A percentile compares a stretch with the other conserved stretches of the same genome.
These are phyloP conservation scores for Sardina pilchardus DNA, from an alignment of 2,113 vertebrate genomes.

Conservation along the genomic window DNA sequence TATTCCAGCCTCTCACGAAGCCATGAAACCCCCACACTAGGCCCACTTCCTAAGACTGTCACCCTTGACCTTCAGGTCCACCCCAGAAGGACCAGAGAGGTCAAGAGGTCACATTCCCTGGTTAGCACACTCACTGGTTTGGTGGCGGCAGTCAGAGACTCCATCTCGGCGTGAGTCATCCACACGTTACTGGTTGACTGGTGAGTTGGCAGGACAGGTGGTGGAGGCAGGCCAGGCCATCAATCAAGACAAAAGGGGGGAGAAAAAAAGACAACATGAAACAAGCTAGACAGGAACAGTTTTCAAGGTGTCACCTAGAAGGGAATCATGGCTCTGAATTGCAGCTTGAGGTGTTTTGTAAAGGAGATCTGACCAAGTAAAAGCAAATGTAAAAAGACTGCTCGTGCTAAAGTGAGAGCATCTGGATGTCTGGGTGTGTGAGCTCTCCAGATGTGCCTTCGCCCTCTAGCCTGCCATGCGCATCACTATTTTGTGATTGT, in stretches of 20 bases:
- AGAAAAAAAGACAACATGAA: background rate
- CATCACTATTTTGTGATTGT: background rate
- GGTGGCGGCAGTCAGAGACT: slow-evolving; percentile 84
- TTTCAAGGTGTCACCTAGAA: background rate
- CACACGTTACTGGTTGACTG: slow-evolving; percentile 93
- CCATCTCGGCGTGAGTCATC: slow-evolving; percentile 96
- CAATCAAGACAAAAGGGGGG: background rate
- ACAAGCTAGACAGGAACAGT: background rate
- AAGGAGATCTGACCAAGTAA: background rate
- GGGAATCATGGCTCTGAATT: background rate
- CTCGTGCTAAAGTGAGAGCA: background rate
- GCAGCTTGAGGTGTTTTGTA: background rate
- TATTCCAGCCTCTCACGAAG: background rate
- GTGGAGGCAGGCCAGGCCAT: background rate
- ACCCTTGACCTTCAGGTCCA: background rate
- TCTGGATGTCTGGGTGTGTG: background rate
- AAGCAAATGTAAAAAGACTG: background rate
- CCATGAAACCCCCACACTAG: background rate
- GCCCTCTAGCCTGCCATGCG: background rate
- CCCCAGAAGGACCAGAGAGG: background rate
- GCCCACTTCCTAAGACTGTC: background rate
- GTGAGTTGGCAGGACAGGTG: slow-evolving; percentile 21
- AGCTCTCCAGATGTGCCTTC: background rate
- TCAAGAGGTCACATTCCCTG: background rate
- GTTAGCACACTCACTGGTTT: slow-evolving; percentile 80